Evolutionary conservation across 92 coral and sea anemone genomes (phyloP), one percentile per base, ranked within the genome.

Genomic region (Heteractis magnifica): DNA sequence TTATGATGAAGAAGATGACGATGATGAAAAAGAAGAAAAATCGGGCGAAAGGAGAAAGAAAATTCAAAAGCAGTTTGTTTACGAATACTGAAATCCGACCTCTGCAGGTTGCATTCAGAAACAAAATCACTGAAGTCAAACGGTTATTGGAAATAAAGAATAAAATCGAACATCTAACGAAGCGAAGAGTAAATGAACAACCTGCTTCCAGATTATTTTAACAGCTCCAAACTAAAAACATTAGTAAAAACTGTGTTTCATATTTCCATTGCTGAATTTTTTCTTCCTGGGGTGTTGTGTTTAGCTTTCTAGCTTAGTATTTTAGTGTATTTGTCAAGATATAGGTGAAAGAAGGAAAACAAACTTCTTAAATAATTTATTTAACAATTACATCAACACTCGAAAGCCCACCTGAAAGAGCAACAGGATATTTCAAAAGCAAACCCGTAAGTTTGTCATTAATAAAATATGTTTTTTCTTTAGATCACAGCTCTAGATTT

Each of bases 401-500:
- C 20, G 59, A 81, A n/a, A 72, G 79, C 83, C 81, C 78, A 49
- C 73, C 19, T 55, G 91, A 84, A 75, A 79, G 60, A 14, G 11
- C 86, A 83, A 52, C 86, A 58, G 84, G 62, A 56, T 68, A 82
- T 77, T 72, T 16, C 78, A 79, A 84, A 82, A 83, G 87, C 23
- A 83, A 80, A 80, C 83, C 91, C 83, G 78, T 77, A 91, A 81
- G 80, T 78, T 23, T 8, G 65, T 82, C 90, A 93, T 93, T 79
- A 93, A 93, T 92, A 85, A 93, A 93, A 86, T 78, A 93, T 93
- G 65, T 77, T 82, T 89, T 53, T 92, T 86, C 87, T 76, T 49
- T 78, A 84, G 85, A 78, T 84, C 79, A 78, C 75, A 75, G 79
- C 79, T 64, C 52, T 60, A 74, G 83, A 19, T 51, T 20, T 56